These are phyloP conservation scores for Melolontha melolontha DNA, from an alignment of 2,888 invertebrate genomes.

Conservation along the genomic window DNA sequence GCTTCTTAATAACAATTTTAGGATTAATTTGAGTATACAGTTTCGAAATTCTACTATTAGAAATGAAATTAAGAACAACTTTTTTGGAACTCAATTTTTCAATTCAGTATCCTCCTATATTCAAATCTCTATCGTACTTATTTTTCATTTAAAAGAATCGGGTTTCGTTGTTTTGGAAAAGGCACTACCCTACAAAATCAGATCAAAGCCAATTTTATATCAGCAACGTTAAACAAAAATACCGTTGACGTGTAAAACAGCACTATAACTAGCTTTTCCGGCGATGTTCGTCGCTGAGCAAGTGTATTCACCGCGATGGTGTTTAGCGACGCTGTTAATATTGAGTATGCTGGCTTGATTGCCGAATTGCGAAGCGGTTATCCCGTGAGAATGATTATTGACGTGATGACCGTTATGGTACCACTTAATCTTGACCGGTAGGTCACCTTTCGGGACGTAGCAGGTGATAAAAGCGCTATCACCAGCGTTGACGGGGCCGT, in stretches of 20 bases:
- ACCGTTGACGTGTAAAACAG: slow-evolving; percentile 67
- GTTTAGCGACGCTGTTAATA: slow-evolving; percentile 67
- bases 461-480: slow-evolving; percentile 79
- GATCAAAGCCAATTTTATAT: too few species aligned
- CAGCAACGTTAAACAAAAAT: slow-evolving; percentile 51
- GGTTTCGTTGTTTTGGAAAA: too few species aligned
- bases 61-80: too few species aligned
- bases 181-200: too few species aligned
- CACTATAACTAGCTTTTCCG: slow-evolving; percentile 59
- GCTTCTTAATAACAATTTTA: too few species aligned
- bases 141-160: too few species aligned
- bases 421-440: slow-evolving; percentile 79
- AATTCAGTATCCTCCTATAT: too few species aligned
- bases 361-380: slow-evolving; percentile 59
- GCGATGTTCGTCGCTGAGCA: slow-evolving; percentile 73
- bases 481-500: slow-evolving; percentile 76
- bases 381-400: slow-evolving; percentile 56
- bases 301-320: slow-evolving; percentile 68
- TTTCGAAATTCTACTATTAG: too few species aligned
- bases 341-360: slow-evolving; percentile 66
- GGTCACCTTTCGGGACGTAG: slow-evolving; percentile 79
- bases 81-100: too few species aligned
- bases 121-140: too few species aligned
- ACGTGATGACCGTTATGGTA: slow-evolving; percentile 73
- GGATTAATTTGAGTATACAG: too few species aligned